Base-by-base conservation (phyloP, 2,113 vertebrate species). In the Campylomormyrus tamandua region DNA sequence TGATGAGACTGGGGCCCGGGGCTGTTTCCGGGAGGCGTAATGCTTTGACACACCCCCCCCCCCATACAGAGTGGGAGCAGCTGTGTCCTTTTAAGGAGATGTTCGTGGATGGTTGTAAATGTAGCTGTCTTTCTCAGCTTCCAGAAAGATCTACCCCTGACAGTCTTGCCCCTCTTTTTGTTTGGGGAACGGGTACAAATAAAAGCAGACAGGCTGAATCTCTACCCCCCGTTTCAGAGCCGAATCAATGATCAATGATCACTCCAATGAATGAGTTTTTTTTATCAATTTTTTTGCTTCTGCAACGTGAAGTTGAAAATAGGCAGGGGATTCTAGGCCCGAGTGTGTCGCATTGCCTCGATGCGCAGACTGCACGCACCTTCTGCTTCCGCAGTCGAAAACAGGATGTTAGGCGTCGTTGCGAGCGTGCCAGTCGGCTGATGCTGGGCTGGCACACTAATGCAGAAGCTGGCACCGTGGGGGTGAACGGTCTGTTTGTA, bases 351-450 rank as follows among this genome's bases (percentile, higher is more conserved):
- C 85, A 5, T 13, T 35, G 49, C 48, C 39, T 62, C 31, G 87
- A 10, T 8, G 50, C 21, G 21, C 35, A 62, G 4, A 11, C 6
- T 50, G 19, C 17, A 5, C 35, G 21, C 53, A 45, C 17, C 35
- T 45, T 70, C 9, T 70, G 62, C 27, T 31, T 70, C 62, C 10
- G 52, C 39, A 45, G 87, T 17, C 6, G 24, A 48, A 49, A 88
- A 88, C 87, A 88, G 87, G 87, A 88, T 74, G 87, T 88, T 39
- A 5, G 11, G 13, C 45, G 24, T 39, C 31, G 13, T n/a, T 70
- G 27, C 46, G 19, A 50, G 27, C 7, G 13, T 31, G 24, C 21
- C 58, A 66, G 45, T 31, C 42, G 11, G 2, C 39, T 46, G 6
- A 11, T 39, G 13, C 15, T 39, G 86, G 35, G 35, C 15, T 7